Base-by-base conservation (phyloP, 64 coral and sea anemone species). In the Dendrophyllia cribrosa region DNA sequence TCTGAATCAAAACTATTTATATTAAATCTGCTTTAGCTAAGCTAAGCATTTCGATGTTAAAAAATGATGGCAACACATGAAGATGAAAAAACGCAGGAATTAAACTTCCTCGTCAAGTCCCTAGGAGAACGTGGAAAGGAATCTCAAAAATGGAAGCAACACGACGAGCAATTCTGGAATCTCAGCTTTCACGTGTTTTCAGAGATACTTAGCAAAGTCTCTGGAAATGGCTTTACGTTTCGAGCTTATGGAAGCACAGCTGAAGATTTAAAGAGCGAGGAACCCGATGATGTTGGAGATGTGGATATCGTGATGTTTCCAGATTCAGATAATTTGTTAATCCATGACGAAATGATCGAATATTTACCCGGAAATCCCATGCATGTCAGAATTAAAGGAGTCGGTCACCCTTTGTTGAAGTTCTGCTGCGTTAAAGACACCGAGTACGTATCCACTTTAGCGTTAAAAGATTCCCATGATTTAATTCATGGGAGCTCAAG, bases 261-360 rank as follows among this genome's bases (percentile, higher is more conserved):
- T 63, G 60, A 63, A 63, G 17, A 63, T 63, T 20, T 63, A 17
- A 13, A 63, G 11, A 12, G 7, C 55, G 55, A 58, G 13, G 55
- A 58, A 58, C 7, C 60, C 12, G 17, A 63, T 63, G 60, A 16
- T 63, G 11, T 63, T 19, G 76, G 63, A 7, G 88, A 90, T 78
- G 43, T 90, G n/a, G 88, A 90, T n/a, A 11, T 90, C 25, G 76
- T 90, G 76, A 26, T 90, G 45, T 90, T 48, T 82, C 65, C 88
- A 21, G 43, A 51, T 55, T 56, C 76, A 90, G 88, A 90, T 9
- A 67, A 90, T 55, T 81, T 90, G 50, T 67, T 17, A 60, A 50
- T 90, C 26, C 43, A 69, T 20, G 25, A 65, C 14, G 88, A 90
- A 45, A 25, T 74, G 14, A 51, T 90, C 76, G 56, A 82, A 16